phyloP scores from a whole-genome alignment of 2,113 vertebrate species.

The Prionailurus viverrinus region DNA sequence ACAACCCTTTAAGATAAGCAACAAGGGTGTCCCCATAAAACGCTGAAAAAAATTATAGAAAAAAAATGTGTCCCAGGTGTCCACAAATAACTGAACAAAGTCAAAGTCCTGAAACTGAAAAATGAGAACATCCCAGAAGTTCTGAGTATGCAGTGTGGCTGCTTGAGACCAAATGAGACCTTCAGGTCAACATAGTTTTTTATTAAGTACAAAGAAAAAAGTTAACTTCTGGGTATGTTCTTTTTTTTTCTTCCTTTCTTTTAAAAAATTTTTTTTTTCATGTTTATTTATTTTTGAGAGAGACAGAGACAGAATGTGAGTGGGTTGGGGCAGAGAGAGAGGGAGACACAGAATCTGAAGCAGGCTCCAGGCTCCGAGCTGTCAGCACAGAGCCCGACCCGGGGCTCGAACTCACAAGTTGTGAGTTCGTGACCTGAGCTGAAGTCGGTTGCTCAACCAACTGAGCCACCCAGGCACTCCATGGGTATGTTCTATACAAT shows the following conservation, averaged over 20 bases:
- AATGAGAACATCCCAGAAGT: conserved; percentile 14
- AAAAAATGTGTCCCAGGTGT: conserved; percentile 24
- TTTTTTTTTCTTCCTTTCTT: not conserved
- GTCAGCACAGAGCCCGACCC: too few relatives aligned
- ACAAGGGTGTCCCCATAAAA: not conserved
- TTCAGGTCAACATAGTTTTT: not conserved
- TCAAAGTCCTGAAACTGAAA: conserved; percentile 64
- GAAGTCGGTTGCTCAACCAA: too few relatives aligned
- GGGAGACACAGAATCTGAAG: too few relatives aligned
- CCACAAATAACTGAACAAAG: conserved; percentile 38
- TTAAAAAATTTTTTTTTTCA: too few relatives aligned
- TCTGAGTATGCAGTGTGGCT: not conserved
- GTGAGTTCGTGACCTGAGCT: too few relatives aligned
- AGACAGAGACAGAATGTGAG: too few relatives aligned
- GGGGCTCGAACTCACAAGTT: too few relatives aligned
- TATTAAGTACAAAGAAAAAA: not conserved
- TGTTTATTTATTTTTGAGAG: too few relatives aligned
- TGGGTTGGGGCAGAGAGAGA: too few relatives aligned
- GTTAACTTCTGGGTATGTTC: not conserved
- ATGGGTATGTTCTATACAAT: not conserved
- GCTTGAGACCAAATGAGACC: not conserved
- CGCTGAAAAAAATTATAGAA: not conserved
- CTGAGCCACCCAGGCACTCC: too few relatives aligned
- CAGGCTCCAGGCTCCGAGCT: too few relatives aligned
- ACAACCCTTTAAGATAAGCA: not conserved